Base-by-base conservation (phyloP, 2,888 invertebrate species). In the Agriopis marginaria region DNA sequence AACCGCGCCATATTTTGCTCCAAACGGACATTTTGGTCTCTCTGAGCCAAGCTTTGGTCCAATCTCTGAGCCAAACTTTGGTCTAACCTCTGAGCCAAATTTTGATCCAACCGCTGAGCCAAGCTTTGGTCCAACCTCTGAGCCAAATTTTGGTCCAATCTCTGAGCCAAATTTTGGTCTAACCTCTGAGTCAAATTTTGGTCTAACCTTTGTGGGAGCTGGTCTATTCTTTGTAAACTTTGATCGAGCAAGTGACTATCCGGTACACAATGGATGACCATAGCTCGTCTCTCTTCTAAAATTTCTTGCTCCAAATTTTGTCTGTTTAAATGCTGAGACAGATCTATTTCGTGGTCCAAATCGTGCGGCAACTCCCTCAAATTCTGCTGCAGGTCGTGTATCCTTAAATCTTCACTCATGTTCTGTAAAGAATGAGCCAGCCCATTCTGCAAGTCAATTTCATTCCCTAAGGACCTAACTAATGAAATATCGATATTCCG, bases 271-370 rank as follows among this genome's bases (percentile, higher is more conserved):
- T 75, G 76, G 14, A 70, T 75, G 0, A 76, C 80, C 72, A 87
- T 77, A 0, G 83, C 78, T 7, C 86, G 70, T 45, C 86, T 78
- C 0, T 77, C 63, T 0, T 84, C 82, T 0, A 88, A 60, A 0
- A 87, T 79, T 0, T 86, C 85, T 14, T 85, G 83, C 0, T 89
- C 89, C 1, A 89, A 77, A 68, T 82, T 84, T 8, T 81, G 81
- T 7, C 90, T 78, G 58, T 79, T 89, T 9, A 91, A 76, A 73
- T 90, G 88, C 70, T 89, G 87, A 0, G 89, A 84, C 14, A 90
- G 51, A 75, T 89, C 86, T 3, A 89, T 75, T 45, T 89, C 90
- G 45, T 89, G 89, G 10, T 77, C 82, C 45, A 90, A 77, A 63
- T 88, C 86, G 3, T 88, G 85, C 0, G 84, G 80, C 9, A 89